Evolutionary conservation across 2,113 vertebrate species (phyloP), one percentile per base, ranked within the genome.

Genomic region (Synodontis membranacea): DNA sequence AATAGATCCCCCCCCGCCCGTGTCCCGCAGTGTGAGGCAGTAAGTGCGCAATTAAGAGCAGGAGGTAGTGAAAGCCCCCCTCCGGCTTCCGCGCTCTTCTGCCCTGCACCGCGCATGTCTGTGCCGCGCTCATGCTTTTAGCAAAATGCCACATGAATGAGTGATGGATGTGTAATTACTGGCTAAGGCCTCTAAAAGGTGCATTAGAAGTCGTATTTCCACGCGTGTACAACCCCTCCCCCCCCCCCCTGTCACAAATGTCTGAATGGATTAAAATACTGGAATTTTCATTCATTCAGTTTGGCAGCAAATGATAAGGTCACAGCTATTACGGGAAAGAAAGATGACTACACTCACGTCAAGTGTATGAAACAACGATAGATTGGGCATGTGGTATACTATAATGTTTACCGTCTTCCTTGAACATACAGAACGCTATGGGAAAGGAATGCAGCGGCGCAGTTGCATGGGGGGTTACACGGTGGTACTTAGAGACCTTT

Each of bases 101-200:
- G 80, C 4, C 4, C 48, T 87, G 50, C 84, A 90, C 37, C 83
- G 88, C 19, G 42, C 80, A 83, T 86, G 81, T 83, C 3, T 89
- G 80, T 86, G 86, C 54, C 83, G 2, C 89, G 84, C 90, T 81
- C 52, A 83, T 85, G 94, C 94, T 95, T 94, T 95, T 95, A 95
- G 92, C 90, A 91, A 95, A 95, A 95, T 94, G 94, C 92, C 94
- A 95, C 90, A 91, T 88, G 88, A 91, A 90, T 91, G 82, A 87
- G 85, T 93, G 89, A 92, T 89, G 90, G 91, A 76, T 82, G 54
- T 80, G 90, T 88, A 93, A 95, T 95, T 93, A 93, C 89, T 88
- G 89, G 88, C 90, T 58, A 92, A 92, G 92, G 56, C 85, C 86
- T 86, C 54, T 88, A 89, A 89, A 91, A 91, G 89, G 93, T 89